Evolutionary conservation across 2,888 invertebrate genomes (phyloP), one percentile per base, ranked within the genome.

Genomic region (Euzetes globulus): DNA sequence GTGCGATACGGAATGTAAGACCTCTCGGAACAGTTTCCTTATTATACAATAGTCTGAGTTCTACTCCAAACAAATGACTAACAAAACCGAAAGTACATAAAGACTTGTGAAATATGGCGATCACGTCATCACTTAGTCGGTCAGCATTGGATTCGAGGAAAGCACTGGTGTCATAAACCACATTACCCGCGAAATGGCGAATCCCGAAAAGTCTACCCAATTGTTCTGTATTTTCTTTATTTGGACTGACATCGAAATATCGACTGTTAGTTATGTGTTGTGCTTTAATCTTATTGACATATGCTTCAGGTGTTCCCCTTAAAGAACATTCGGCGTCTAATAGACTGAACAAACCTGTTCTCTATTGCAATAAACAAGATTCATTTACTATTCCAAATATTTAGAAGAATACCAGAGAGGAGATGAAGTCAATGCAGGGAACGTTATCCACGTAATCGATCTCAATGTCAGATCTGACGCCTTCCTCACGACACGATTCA

Each of bases 81-180:
- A 93, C 95, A 83, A 96, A 96, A n/a, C 95, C 95, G 83, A 96
- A 96, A 82, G 92, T 94, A 84, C 95, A 96, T 75, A 88, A 89
- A 80, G 93, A 90, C 81, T 91, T 91, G 84, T 94, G 91, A 84
- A 96, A 96, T 1, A 94, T 92, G 0, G 91, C 90, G 1, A 96
- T 91, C 80, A 95, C 85, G 82, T 95, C 94, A 82, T 94, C 94
- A 1, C 94, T 92, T 19, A 75, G 17, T 25, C 41, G 71, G 84
- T 96, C 95, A 78, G 91, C 89, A 84, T 96, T 96, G 15, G 93
- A 92, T 80, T 92, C 91, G 75, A 94, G 84, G 83, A 96, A 95
- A 81, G 92, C 91, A 0, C 89, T 88, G 5, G 93, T 90, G 83
- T 95, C 93, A 84, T 96, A 96, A 75, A 89, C 86, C 70, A 96